Evolutionary conservation across 2,888 invertebrate genomes (phyloP).

Genomic region (Aleiodes testaceus): DNA sequence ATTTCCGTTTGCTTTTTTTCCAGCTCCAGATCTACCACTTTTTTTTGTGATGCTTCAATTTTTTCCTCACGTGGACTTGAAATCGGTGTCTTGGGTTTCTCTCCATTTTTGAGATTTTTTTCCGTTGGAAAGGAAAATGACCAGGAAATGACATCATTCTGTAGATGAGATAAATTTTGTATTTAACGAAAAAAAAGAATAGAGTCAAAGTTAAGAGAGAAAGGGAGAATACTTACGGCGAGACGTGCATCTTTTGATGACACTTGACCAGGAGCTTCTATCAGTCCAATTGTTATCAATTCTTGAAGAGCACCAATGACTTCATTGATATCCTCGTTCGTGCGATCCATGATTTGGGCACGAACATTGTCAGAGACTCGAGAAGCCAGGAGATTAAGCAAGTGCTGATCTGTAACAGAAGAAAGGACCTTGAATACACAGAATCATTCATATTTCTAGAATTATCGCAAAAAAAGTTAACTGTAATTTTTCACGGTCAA

Average conservation of each 20-base stretch:
- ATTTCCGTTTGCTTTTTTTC: background rate
- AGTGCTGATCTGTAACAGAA: slow-evolving; percentile 85
- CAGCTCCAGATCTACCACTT: too few relatives aligned
- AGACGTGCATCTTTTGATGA: slow-evolving; percentile 80
- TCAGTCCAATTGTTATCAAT: slow-evolving; percentile 88
- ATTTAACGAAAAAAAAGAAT: slow-evolving; percentile 40
- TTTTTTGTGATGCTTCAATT: background rate
- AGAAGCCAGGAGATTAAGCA: slow-evolving; percentile 91
- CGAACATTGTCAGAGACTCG: slow-evolving; percentile 82
- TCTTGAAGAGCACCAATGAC: slow-evolving; percentile 90
- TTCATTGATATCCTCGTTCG: slow-evolving; percentile 83
- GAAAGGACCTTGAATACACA: too few relatives aligned
- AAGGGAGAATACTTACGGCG: slow-evolving; percentile 76
- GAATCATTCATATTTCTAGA: too few relatives aligned
- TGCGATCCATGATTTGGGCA: slow-evolving; percentile 73
- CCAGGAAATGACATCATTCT: slow-evolving; percentile 1
- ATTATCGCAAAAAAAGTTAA: too few relatives aligned
- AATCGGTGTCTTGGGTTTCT: background rate
- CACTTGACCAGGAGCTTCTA: slow-evolving; percentile 85
- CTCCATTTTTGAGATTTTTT: slow-evolving; percentile 1
- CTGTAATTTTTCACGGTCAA: background rate
- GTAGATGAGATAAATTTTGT: slow-evolving; percentile 1
- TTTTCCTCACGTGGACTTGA: background rate
- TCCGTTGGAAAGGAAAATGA: background rate
- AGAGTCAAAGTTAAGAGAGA: slow-evolving; percentile 37